Percentiles rank a stretch among this genome's conserved stretches.
These are phyloP conservation scores for Podarcis cretensis DNA, from an alignment of 2,113 vertebrate species.

Conservation along the genomic window DNA sequence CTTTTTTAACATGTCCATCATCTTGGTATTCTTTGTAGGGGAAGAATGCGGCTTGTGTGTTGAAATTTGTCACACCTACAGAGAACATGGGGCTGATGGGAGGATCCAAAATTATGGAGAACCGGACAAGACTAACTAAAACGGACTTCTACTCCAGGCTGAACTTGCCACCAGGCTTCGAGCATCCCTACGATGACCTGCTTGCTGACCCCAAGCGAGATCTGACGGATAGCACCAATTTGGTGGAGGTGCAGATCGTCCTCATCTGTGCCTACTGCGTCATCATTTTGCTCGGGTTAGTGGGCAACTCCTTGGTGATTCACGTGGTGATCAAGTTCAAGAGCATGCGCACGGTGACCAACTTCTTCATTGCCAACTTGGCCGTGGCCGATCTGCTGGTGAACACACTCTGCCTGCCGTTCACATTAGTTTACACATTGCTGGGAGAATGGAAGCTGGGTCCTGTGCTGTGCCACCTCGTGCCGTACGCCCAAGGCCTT, in stretches of 20 bases:
- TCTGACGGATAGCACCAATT: conserved; percentile 88
- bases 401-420: conserved; percentile 91
- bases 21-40: conserved; percentile 35
- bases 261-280: conserved; percentile 92
- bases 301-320: conserved; percentile 92
- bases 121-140: conserved; percentile 74
- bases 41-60: not conserved
- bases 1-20: not conserved
- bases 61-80: not conserved
- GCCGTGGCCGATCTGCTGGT: conserved; percentile 92
- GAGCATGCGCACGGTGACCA: conserved; percentile 91
- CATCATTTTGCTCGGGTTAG: conserved; percentile 91
- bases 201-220: conserved; percentile 72
- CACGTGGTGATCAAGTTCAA: conserved; percentile 92
- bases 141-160: conserved; percentile 64
- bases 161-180: conserved; percentile 52
- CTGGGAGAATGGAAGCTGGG: conserved; percentile 92
- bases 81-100: conserved; percentile 74
- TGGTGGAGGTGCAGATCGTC: conserved; percentile 86
- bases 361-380: conserved; percentile 94
- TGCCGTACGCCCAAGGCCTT: conserved; percentile 91
- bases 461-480: conserved; percentile 86
- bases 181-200: conserved; percentile 66
- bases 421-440: conserved; percentile 90
- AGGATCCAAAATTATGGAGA: conserved; percentile 71